phyloP scores from a whole-genome alignment of 2,113 vertebrate species.

The Syngnathus scovelli region DNA sequence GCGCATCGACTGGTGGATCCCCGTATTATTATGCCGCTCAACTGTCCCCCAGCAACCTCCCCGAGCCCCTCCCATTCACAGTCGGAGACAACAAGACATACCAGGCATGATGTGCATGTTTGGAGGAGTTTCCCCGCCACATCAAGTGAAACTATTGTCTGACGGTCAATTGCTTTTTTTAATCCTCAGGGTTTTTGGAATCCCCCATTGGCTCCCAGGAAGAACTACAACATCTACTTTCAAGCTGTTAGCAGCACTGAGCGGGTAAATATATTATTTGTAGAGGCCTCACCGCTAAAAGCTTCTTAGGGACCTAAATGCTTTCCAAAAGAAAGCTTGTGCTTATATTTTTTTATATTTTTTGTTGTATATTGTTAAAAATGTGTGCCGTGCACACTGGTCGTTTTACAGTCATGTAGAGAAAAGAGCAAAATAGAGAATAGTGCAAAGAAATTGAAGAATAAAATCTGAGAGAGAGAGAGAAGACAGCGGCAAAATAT shows the following conservation, averaged over 20 bases:
- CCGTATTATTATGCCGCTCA: constrained; percentile 95
- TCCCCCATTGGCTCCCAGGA: constrained; percentile 87
- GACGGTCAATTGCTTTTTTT: constrained; percentile 5
- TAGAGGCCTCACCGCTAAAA: neutral
- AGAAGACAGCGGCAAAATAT: too few relatives aligned
- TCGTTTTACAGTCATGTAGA: too few relatives aligned
- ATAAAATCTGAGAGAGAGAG: too few relatives aligned
- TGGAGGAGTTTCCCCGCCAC: neutral
- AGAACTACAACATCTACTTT: constrained; percentile 98
- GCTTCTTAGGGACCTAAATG: neutral
- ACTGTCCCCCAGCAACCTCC: constrained; percentile 86
- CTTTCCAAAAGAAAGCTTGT: neutral
- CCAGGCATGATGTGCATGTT: constrained; percentile 51
- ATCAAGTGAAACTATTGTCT: neutral
- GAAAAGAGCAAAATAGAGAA: too few relatives aligned
- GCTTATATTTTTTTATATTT: neutral
- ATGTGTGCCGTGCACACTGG: too few relatives aligned
- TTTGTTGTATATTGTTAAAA: neutral
- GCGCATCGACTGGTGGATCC: constrained; percentile 76
- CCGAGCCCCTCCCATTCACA: constrained; percentile 87
- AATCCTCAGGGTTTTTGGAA: constrained; percentile 87
- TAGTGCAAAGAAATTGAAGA: too few relatives aligned
- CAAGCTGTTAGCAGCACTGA: constrained; percentile 98
- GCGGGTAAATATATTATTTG: constrained; percentile 74
- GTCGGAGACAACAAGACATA: constrained; percentile 98